A percentile compares a stretch with the other conserved stretches of the same genome.
These are phyloP conservation scores for Datnioides undecimradiatus DNA, from an alignment of 2,113 vertebrate genomes.

Conservation along the genomic window DNA sequence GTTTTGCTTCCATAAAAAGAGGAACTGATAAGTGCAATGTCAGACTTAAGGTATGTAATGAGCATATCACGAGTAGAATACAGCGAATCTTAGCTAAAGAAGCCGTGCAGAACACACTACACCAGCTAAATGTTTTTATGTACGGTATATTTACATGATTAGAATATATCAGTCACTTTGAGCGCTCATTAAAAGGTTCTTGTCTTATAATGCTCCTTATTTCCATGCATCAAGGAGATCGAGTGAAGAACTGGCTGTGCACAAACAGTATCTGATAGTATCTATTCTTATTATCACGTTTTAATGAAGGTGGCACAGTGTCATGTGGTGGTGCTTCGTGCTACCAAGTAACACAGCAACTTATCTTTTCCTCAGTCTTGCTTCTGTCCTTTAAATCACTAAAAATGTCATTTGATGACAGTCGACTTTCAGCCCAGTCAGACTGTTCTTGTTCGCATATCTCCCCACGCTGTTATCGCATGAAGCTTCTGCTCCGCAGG, in stretches of 20 bases:
- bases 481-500: neutral
- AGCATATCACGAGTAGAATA: neutral
- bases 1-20: slow-evolving; percentile 31
- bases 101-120: neutral
- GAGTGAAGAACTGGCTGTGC: neutral
- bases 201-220: neutral
- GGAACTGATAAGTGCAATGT: neutral
- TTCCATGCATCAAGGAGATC: neutral
- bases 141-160: neutral
- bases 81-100: neutral
- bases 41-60: neutral
- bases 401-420: no score
- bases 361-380: neutral
- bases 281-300: no score
- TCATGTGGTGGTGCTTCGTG: no score
- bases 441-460: neutral
- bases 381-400: neutral
- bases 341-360: no score
- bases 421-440: neutral
- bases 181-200: neutral
- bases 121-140: neutral
- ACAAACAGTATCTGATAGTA: neutral
- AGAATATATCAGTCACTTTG: neutral
- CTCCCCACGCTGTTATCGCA: neutral
- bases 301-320: neutral